These are phyloP conservation scores for Forbesichthys papilliferus DNA, from an alignment of 2,113 vertebrate genomes.

Conservation along the genomic window DNA sequence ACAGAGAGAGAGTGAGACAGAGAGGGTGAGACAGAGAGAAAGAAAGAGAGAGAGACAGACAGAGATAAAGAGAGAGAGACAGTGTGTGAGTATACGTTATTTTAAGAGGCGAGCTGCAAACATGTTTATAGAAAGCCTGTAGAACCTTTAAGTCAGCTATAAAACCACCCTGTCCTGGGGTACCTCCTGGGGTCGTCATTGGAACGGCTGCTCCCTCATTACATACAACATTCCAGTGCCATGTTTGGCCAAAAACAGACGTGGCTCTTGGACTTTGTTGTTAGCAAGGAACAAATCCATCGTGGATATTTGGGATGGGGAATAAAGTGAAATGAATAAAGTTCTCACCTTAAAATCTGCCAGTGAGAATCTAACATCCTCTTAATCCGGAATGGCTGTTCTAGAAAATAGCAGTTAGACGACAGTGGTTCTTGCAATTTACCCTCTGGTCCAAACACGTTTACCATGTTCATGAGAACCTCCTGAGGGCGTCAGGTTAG, in stretches of 20 bases:
- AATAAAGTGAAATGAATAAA: no score
- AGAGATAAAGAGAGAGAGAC: no score
- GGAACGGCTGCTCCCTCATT: slow-evolving; percentile 24
- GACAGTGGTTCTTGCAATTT: not conserved
- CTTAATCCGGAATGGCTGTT: no score
- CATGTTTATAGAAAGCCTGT: no score
- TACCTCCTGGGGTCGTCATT: not conserved
- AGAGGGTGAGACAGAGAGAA: slow-evolving; percentile 22
- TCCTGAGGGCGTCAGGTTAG: slow-evolving; percentile 36
- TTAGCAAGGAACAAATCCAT: slow-evolving; percentile 20
- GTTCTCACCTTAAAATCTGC: no score
- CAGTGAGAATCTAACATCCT: no score
- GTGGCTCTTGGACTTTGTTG: not conserved
- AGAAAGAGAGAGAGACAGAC: no score
- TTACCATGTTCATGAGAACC: not conserved
- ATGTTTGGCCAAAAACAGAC: slow-evolving; percentile 9
- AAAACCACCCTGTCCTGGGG: no score
- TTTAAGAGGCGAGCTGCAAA: no score
- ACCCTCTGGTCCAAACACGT: slow-evolving; percentile 36
- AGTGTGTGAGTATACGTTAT: not conserved
- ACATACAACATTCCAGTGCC: slow-evolving; percentile 39
- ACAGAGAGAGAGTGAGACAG: slow-evolving; percentile 18
- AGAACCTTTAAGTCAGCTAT: no score
- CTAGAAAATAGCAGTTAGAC: no score
- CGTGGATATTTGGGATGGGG: not conserved